Percentiles rank a stretch among this genome's conserved stretches.
phyloP scores from a whole-genome alignment of 2,797 vertebrate species.

The Silurus lanzhouensis region DNA sequence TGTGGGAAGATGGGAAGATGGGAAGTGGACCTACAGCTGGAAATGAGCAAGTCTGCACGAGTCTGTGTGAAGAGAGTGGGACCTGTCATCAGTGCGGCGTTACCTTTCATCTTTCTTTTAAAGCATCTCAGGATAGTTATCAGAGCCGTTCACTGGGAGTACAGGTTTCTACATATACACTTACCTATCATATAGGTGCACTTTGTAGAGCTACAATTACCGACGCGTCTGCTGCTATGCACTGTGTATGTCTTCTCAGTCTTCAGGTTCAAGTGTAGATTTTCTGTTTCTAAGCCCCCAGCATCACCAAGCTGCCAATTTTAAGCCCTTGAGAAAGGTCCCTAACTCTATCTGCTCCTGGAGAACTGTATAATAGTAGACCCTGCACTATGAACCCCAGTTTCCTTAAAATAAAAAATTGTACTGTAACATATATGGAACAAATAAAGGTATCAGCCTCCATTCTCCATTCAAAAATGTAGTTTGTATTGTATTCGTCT shows the following conservation, averaged over 20 bases:
- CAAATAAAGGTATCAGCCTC: not conserved
- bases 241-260: no score
- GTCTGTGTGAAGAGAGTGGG: conserved; percentile 34
- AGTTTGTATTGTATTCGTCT: not conserved
- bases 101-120: conserved; percentile 18
- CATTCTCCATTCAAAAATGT: not conserved
- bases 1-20: conserved; percentile 25
- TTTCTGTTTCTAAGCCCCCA: not conserved
- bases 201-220: not conserved
- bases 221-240: not conserved
- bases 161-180: not conserved
- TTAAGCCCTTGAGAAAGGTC: not conserved
- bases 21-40: conserved; percentile 44
- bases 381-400: no score
- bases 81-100: conserved; percentile 26
- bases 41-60: conserved; percentile 54
- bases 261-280: not conserved
- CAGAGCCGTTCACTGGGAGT: not conserved
- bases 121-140: not conserved
- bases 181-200: not conserved
- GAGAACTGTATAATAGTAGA: not conserved
- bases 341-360: not conserved
- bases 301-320: not conserved
- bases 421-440: not conserved
- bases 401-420: not conserved